Base-by-base conservation (phyloP, 2,888 invertebrate species). In the Sympetrum striolatum region DNA sequence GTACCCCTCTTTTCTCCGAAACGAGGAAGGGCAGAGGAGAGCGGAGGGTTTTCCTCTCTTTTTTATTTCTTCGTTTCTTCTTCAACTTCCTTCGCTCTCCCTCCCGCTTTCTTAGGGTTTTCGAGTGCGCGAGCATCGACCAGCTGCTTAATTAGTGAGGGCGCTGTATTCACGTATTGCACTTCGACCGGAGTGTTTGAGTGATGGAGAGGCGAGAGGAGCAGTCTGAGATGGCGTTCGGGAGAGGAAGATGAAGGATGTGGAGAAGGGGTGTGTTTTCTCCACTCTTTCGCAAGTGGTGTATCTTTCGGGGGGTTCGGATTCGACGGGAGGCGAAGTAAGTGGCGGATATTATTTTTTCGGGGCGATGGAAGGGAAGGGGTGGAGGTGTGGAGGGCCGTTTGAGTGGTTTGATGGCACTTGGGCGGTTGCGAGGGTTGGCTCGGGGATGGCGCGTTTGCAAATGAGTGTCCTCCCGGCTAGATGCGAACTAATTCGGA, bases 71-170 rank as follows among this genome's bases (percentile, higher is more conserved):
- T 39, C 39, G 39, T 39, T 39, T 81, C 39, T n/a, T n/a, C 39
- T n/a, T 39, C 39, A 81, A 15, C n/a, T 39, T 44, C 39, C 22
- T 15, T 39, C 22, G 39, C 14, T 25, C 22, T 44, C 39, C 44
- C 81, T 81, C 81, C 22, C 44, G 48, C 81, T 81, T 81, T 44
- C 81, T 44, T 39, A 39, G 81, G 39, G 44, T 39, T 81, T 35
- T 82, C 35, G 64, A 64, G 86, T 86, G 37, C 39, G 86, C 86
- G 60, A 48, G n/a, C 35, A 86, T 86, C 86, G 86, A 60, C 86
- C 86, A 60, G 60, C 37, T 58, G 60, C 86, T 86, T 86, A 86
- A 86, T 86, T 86, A 86, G 86, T 86, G 86, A 86, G 86, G 86
- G 18, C 58, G 64, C 86, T 37, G 60, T 86, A 37, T 60, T 60